Evolutionary conservation across 2,113 vertebrate genomes (phyloP), one percentile per base, ranked within the genome.

Genomic region (Nansenia antarctica): DNA sequence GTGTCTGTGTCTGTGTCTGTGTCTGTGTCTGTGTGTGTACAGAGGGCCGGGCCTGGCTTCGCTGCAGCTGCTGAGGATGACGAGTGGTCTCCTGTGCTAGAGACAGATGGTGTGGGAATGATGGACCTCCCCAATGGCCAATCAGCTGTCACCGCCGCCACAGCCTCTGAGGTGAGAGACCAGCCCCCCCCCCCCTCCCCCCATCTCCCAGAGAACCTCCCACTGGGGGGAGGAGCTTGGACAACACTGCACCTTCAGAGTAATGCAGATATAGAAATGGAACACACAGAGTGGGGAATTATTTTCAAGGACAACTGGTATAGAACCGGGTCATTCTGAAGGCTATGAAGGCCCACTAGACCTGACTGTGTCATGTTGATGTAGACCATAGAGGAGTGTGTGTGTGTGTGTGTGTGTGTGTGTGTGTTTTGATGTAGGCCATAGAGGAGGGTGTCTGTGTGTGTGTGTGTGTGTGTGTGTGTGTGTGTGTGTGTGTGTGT

Each of bases 101-200:
- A 89, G 87, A 78, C 90, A 69, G 76, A 92, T 95, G 95, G 90
- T 94, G 93, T 90, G 91, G 90, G 87, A 95, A 97, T 93, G 68
- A 99, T 99, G 98, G 96, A 98, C 85, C 90, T 96, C 67, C 94
- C 92, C 86, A 98, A 99, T 87, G 96, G 97, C 81, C 96, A 95
- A 88, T 80, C 92, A 79, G 90, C 90, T 88, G 90, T 75, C 90
- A 90, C 90, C 80, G 93, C 82, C 77, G 89, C 94, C 24, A 90
- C 93, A 49, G 80, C 93, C 81, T 98, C 97, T 62, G 97, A 99
- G 96, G 98, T 99, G 64, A 85, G 76, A 42, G 63, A 64, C 65
- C n/a, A n/a, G 18, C 30, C 1, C 34, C 52, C 22, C 39, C 1
- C 3, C 14, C 32, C 29, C 20, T 24, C 11, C n/a, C 22, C n/a